These are phyloP conservation scores for Pipra filicauda DNA, from an alignment of 2,113 vertebrate species.

Conservation along the genomic window DNA sequence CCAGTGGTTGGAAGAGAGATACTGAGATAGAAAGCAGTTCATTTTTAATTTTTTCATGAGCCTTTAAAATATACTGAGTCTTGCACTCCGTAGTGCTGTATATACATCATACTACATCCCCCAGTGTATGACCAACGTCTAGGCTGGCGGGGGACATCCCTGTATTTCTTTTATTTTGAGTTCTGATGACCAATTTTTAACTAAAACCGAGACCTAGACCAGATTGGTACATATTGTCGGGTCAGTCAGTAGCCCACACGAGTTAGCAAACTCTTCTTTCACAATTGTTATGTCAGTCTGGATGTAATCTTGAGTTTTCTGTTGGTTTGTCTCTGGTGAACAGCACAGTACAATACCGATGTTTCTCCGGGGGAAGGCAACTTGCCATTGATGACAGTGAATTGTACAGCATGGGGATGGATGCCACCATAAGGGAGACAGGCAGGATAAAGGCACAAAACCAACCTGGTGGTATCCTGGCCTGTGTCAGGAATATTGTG, in stretches of 20 bases:
- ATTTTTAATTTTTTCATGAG: slow-evolving; percentile 6
- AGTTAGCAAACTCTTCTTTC: neutral
- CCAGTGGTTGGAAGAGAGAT: neutral
- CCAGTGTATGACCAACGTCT: rapidly evolving
- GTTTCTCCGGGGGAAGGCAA: rapidly evolving
- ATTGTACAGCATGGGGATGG: neutral
- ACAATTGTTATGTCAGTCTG: neutral
- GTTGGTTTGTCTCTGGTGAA: neutral
- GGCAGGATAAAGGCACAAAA: neutral
- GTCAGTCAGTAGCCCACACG: neutral
- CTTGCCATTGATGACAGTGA: rapidly evolving
- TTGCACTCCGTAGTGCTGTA: neutral
- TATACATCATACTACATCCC: neutral
- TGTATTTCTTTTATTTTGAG: neutral
- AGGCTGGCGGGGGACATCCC: too few relatives aligned
- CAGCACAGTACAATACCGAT: neutral
- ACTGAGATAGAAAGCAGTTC: neutral
- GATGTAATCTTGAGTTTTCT: neutral
- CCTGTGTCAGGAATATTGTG: too few relatives aligned
- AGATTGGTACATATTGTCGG: neutral
- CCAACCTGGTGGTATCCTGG: neutral
- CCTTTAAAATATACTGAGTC: neutral
- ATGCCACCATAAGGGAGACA: rapidly evolving
- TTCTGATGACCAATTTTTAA: neutral
- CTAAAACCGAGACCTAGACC: neutral